A percentile compares a stretch with the other conserved stretches of the same genome.
These are phyloP conservation scores for Calephelis virginiensis DNA, from an alignment of 1,140 invertebrate genomes.

Conservation along the genomic window DNA sequence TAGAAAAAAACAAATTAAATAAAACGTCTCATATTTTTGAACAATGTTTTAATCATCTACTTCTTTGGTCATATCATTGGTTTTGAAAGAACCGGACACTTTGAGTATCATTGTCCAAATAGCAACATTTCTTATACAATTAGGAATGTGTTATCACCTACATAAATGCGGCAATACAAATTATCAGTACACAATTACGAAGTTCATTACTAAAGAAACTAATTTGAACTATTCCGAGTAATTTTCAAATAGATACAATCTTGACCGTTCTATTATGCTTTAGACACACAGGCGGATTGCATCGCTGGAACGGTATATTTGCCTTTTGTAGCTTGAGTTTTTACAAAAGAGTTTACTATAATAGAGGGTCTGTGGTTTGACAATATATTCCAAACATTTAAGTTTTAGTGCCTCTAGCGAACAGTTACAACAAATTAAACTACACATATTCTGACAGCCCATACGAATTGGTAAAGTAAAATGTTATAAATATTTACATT, in stretches of 20 bases:
- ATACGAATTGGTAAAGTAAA: too few relatives aligned
- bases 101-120: constrained; percentile 37
- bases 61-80: constrained; percentile 78
- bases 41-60: constrained; percentile 74
- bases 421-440: too few relatives aligned
- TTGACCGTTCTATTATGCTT: constrained; percentile 15
- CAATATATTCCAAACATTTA: too few relatives aligned
- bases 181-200: constrained; percentile 41
- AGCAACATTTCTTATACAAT: constrained; percentile 43
- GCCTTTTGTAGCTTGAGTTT: too few relatives aligned
- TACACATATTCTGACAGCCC: too few relatives aligned
- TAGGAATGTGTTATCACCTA: constrained; percentile 57
- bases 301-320: too few relatives aligned
- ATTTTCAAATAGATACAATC: constrained; percentile 37
- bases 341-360: too few relatives aligned
- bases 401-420: too few relatives aligned
- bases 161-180: constrained; percentile 53
- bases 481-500: too few relatives aligned
- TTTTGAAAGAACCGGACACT: constrained; percentile 62
- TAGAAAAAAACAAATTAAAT: constrained; percentile 28
- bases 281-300: background rate
- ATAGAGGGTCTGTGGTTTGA: too few relatives aligned
- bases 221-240: constrained; percentile 66
- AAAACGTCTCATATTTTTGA: constrained; percentile 47
- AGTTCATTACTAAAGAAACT: constrained; percentile 54